Conservation (phyloP, 2,113 vertebrate species). For the Oncorhynchus mykiss region DNA sequence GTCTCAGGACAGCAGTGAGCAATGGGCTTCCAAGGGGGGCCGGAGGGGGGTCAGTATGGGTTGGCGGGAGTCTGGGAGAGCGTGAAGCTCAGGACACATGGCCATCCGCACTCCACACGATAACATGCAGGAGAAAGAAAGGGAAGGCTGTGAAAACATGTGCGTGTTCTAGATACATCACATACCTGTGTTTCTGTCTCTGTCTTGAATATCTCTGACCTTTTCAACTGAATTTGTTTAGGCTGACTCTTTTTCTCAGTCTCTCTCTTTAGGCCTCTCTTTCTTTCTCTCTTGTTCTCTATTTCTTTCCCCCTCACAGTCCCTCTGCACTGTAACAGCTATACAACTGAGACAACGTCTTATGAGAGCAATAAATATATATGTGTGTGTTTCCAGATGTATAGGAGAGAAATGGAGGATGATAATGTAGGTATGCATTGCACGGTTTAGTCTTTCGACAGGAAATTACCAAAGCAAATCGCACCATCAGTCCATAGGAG, state of each 20-base stretch:
- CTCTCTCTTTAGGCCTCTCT: conserved; percentile 5
- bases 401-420: neutral
- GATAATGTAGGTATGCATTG: neutral
- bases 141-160: conserved; percentile 54
- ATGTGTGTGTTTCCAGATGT: conserved; percentile 5
- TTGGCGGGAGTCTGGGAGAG: conserved; percentile 50
- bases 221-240: neutral
- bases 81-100: conserved; percentile 56
- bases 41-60: conserved; percentile 30
- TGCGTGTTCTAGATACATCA: conserved; percentile 56
- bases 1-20: conserved; percentile 40
- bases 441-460: conserved; percentile 5
- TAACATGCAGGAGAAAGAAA: conserved; percentile 38
- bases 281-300: conserved; percentile 20
- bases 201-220: conserved; percentile 25
- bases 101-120: conserved; percentile 28
- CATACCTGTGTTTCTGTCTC: conserved; percentile 15
- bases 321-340: neutral
- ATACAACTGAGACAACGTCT: neutral
- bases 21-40: conserved; percentile 51
- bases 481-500: neutral
- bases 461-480: conserved; percentile 11
- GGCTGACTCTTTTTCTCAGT: conserved; percentile 32
- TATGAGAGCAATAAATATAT: neutral
- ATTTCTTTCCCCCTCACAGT: neutral